These are phyloP conservation scores for Antennarius striatus DNA, from an alignment of 2,113 vertebrate genomes.

Conservation along the genomic window DNA sequence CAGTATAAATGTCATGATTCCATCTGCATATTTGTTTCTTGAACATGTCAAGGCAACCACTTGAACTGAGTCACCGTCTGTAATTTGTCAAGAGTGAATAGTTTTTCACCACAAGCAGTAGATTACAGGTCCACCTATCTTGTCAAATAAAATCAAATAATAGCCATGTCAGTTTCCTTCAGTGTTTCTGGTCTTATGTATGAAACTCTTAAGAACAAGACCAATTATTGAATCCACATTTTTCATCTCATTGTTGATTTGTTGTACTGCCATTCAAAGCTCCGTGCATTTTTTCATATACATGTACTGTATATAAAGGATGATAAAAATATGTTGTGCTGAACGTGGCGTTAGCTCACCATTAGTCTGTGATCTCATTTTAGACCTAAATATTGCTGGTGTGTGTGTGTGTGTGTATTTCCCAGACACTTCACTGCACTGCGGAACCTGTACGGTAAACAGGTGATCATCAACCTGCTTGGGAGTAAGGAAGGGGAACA, in stretches of 20 bases:
- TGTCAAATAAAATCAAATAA: conserved; percentile 8
- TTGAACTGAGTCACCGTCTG: conserved; percentile 2
- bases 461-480: conserved; percentile 95
- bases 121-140: not conserved
- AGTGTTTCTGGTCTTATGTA: not conserved
- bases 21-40: not conserved
- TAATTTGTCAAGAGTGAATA: not conserved
- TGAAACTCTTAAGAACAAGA: no score
- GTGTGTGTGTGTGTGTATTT: conserved; percentile 16
- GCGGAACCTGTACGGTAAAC: conserved; percentile 91
- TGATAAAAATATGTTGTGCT: not conserved
- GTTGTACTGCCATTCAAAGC: no score
- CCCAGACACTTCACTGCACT: conserved; percentile 93
- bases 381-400: not conserved
- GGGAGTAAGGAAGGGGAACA: conserved; percentile 97
- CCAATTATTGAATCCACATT: no score
- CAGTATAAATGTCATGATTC: not conserved
- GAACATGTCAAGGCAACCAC: not conserved
- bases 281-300: no score
- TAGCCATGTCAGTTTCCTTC: not conserved
- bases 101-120: not conserved
- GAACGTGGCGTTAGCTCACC: not conserved
- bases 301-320: no score
- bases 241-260: no score
- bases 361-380: not conserved